Evolutionary conservation across 64 coral and sea anemone species (phyloP), one percentile per base, ranked within the genome.

Genomic region (Dendronephthya gigantea): DNA sequence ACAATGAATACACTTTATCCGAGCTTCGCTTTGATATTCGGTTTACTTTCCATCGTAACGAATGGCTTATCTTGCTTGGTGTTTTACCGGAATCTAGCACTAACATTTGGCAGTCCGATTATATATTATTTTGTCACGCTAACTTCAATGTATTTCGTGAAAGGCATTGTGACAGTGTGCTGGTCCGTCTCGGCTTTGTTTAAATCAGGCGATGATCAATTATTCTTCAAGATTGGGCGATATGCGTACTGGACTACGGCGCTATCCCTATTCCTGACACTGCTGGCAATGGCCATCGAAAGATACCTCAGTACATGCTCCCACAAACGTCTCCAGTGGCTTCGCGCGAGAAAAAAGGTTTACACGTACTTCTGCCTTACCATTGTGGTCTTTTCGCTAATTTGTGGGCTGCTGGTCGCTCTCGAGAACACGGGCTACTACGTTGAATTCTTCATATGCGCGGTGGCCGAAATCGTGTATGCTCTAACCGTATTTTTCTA

Each of bases 211-310:
- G 32, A 79, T 19, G 36, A 39, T 12, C 13, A 34, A 35, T 34
- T 79, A 35, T 34, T 79, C 32, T 39, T 34, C 11, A 79, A 34
- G 15, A 79, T 79, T 39, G 72, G 72, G 3, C 32, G 36, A 36
- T 79, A 39, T 39, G 72, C 72, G 10, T 79, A 79, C 29, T 79
- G 72, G 72, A 79, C 72, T 14, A 79, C 72, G 32, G 72, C 72
- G 22, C 36, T 79, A 34, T 79, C 72, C 5, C 72, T 79, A 17
- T 79, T 79, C 17, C 72, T 79, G 19, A 35, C 72, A 39, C 16
- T 79, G 37, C 36, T 79, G 27, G 72, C 27, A 79, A 79, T 79
- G 72, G 36, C 28, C 31, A 9, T 79, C 36, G 72, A 79, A 19
- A 79, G 72, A 9, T 79, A 79, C 17, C 34, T 79, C 27, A 79